A percentile compares a stretch with the other conserved stretches of the same genome.
phyloP scores from a whole-genome alignment of 2,113 vertebrate genomes.

The Bos indicus region DNA sequence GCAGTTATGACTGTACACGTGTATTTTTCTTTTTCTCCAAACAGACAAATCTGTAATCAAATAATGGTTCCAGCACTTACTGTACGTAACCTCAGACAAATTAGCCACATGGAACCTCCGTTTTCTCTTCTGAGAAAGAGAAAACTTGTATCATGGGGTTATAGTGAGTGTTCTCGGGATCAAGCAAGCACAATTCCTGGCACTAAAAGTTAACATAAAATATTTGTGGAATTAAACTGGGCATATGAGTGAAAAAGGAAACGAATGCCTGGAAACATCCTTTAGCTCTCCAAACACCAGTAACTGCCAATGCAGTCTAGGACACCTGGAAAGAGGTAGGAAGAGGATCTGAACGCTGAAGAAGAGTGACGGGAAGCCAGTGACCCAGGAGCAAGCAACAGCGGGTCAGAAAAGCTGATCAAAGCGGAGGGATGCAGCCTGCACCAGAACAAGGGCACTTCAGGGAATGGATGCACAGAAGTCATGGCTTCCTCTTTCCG shows the following conservation, averaged over 20 bases:
- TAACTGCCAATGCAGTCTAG: conserved; percentile 52
- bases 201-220: conserved; percentile 26
- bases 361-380: conserved; percentile 75
- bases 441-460: background rate
- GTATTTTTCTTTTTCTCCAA: background rate
- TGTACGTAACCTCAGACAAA: background rate
- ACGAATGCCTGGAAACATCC: conserved; percentile 53
- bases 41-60: background rate
- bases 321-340: conserved; percentile 75
- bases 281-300: conserved; percentile 51
- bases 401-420: conserved; percentile 55
- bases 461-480: conserved; percentile 64
- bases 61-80: background rate
- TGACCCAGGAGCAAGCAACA: conserved; percentile 48
- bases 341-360: conserved; percentile 58
- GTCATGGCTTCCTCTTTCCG: conserved; percentile 79
- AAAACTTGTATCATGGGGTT: background rate
- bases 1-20: background rate
- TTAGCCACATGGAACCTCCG: background rate
- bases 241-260: conserved; percentile 67
- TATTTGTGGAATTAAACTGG: conserved; percentile 56
- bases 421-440: background rate
- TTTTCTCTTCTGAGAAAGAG: background rate
- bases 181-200: conserved; percentile 11
- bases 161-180: background rate